These are phyloP conservation scores for Emydocephalus ijimae DNA, from an alignment of 2,113 vertebrate genomes.

Conservation along the genomic window DNA sequence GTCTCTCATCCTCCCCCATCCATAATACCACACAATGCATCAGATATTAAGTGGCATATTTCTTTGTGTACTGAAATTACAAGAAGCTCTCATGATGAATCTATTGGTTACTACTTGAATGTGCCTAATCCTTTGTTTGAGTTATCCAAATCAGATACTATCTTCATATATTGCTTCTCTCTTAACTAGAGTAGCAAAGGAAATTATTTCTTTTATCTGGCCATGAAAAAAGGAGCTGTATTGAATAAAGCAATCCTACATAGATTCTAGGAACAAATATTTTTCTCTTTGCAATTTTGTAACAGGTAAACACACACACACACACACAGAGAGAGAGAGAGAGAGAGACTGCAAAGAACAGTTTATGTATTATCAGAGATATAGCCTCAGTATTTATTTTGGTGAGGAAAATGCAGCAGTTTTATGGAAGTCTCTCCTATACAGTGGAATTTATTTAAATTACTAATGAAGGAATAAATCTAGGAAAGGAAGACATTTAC, in stretches of 20 bases:
- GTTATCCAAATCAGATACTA: not conserved
- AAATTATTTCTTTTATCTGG: not conserved
- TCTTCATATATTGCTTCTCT: not conserved
- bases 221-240: not conserved
- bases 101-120: not conserved
- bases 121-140: not conserved
- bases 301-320: not conserved
- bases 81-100: not conserved
- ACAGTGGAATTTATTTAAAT: slow-evolving; percentile 58
- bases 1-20: too few species aligned
- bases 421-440: slow-evolving; percentile 46
- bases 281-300: not conserved
- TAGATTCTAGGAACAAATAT: not conserved
- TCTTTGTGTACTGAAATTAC: not conserved
- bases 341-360: accelerated
- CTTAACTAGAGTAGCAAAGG: not conserved
- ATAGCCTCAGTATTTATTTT: slow-evolving; percentile 23
- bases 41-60: not conserved
- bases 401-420: slow-evolving; percentile 24
- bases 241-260: not conserved
- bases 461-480: slow-evolving; percentile 66
- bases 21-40: not conserved
- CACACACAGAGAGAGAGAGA: not conserved
- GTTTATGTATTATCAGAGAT: slow-evolving; percentile 3
- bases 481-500: slow-evolving; percentile 53